A percentile compares a stretch with the other conserved stretches of the same genome.
Evolutionary conservation across 2,797 vertebrate genomes (phyloP).

Genomic region (Coendou prehensilis): DNA sequence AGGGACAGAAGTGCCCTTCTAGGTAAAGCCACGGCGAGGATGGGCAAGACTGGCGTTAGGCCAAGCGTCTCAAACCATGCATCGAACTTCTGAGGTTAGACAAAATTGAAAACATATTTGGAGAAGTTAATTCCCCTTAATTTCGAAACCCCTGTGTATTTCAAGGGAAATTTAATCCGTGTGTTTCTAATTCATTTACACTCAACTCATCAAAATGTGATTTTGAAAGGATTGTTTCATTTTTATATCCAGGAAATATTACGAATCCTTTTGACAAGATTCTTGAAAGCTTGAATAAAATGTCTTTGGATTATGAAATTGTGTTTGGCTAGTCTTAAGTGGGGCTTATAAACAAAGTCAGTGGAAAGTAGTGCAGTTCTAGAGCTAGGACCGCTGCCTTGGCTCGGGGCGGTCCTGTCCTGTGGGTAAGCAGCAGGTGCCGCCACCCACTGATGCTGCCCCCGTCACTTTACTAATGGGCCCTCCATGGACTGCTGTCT

Average conservation of each 20-base stretch:
- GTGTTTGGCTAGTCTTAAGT: slow-evolving; percentile 28
- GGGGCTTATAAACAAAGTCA: slow-evolving; percentile 49
- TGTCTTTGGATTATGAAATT: slow-evolving; percentile 56
- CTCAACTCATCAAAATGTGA: slow-evolving; percentile 83
- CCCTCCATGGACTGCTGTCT: background rate
- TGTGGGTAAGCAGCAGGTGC: background rate
- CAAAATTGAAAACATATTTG: slow-evolving; percentile 82
- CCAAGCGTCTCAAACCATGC: slow-evolving; percentile 68
- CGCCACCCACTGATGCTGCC: background rate
- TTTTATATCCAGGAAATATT: slow-evolving; percentile 77
- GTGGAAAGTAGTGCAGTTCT: background rate
- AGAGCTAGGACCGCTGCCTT: background rate
- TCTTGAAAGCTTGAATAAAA: slow-evolving; percentile 70
- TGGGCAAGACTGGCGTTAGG: slow-evolving; percentile 69
- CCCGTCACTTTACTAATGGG: background rate
- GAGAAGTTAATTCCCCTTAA: slow-evolving; percentile 81
- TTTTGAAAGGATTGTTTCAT: slow-evolving; percentile 82
- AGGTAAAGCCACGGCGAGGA: background rate
- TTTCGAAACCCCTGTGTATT: slow-evolving; percentile 83
- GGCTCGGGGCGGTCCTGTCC: background rate
- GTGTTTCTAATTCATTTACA: slow-evolving; percentile 86
- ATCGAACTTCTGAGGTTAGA: slow-evolving; percentile 77
- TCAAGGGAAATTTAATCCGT: slow-evolving; percentile 82
- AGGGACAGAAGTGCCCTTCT: background rate
- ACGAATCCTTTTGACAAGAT: slow-evolving; percentile 72